Base-by-base conservation (phyloP, 1,140 invertebrate species). In the Neodiprion fabricii region DNA sequence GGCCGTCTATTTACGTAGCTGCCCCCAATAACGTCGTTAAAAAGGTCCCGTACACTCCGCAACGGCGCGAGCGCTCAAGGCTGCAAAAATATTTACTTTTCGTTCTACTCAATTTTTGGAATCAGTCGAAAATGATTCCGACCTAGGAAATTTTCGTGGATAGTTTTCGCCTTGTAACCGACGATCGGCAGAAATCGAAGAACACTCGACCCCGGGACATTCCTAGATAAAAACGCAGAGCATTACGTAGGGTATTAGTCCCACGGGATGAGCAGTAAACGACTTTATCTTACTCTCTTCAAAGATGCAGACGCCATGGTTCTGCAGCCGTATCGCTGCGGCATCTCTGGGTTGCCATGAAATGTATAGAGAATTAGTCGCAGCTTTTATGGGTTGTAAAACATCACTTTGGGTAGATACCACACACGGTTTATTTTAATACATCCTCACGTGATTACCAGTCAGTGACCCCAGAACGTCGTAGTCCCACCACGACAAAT, bases 1-100 rank as follows among this genome's bases (percentile, higher is more conserved):
- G 61, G 71, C 73, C 73, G 75, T 72, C 70, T 79, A 74, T 79
- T 77, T 77, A 77, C 78, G 72, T 75, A 79, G 75, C 75, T 75
- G 75, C 74, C 74, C 78, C 74, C 78, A 77, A 79, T 79, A 77
- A 79, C 74, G 76, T 77, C 78, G 76, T 77, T 79, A 77, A 77
- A 79, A 75, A 76, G 21, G 69, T 70, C 48, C 75, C 48, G 67
- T 48, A 65, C 28, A 40, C 28, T 5, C 53, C 53, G 28, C 67
- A 77, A 50, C 53, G 71, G 68, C 65, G 71, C 70, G 28, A 4
- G 61, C 67, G 69, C 71, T 67, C 65, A 70, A 69, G 68, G 72
- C 77, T 77, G 40, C 47, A 72, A 77, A 76, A 79, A 79, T 79
- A 79, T 79, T 79, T 70, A 71, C 69, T 75, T 69, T 77, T 75